Evolutionary conservation across 2,888 invertebrate genomes (phyloP).

Genomic region (Idaea aversata): DNA sequence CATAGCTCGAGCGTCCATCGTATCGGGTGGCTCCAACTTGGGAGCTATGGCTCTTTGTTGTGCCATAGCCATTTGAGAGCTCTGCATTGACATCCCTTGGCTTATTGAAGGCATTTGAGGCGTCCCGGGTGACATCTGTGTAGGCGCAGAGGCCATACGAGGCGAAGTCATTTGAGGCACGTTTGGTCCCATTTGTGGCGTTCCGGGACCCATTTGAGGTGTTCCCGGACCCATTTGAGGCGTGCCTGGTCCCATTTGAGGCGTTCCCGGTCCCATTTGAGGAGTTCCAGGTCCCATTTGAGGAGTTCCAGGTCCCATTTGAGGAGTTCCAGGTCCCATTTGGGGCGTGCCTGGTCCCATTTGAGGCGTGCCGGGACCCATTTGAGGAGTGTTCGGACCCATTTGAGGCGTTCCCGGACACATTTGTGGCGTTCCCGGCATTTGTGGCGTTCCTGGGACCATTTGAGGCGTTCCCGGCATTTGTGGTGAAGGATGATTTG

Average conservation of each 20-base stretch:
- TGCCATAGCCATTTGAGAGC: conserved; percentile 64
- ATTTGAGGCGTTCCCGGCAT: conserved; percentile 20
- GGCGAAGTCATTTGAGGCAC: conserved; percentile 64
- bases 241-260: conserved; percentile 40
- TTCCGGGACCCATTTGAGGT: conserved; percentile 49
- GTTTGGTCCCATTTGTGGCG: conserved; percentile 49
- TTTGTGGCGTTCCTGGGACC: conserved; percentile 22
- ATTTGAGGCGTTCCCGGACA: conserved; percentile 18
- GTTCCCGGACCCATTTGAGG: conserved; percentile 46
- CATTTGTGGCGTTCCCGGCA: conserved; percentile 20
- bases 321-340: conserved; percentile 22
- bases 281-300: conserved; percentile 25
- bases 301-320: conserved; percentile 27
- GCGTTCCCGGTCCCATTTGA: conserved; percentile 33
- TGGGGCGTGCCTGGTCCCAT: conserved; percentile 22
- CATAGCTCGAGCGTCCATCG: conserved; percentile 80
- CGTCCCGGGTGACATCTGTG: conserved; percentile 70
- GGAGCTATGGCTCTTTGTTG: conserved; percentile 75
- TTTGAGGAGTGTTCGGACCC: conserved; percentile 19
- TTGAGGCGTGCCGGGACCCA: conserved; percentile 22
- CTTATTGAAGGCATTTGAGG: conserved; percentile 69
- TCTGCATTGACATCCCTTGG: conserved; percentile 66
- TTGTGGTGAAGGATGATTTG: conserved; percentile 9
- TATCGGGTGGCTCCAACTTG: conserved; percentile 81
- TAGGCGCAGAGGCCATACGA: conserved; percentile 66